Evolutionary conservation across 2,113 vertebrate genomes (phyloP).

Genomic region (Baryphthengus martii): DNA sequence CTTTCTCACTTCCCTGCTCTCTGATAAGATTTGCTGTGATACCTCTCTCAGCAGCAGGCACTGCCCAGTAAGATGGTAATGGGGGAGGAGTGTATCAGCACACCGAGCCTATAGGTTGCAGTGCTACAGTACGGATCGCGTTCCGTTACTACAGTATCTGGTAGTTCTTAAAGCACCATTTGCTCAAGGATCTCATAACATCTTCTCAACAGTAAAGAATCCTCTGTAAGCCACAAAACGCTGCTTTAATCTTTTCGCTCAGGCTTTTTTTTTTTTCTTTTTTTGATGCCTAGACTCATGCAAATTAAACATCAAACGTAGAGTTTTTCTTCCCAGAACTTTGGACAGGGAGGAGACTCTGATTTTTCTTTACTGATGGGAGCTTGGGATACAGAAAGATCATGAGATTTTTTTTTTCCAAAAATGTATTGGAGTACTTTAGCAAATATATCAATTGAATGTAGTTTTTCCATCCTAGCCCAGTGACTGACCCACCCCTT

Average conservation of each 20-base stretch:
- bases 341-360: neutral
- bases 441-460: neutral
- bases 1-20: constrained; percentile 1
- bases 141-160: neutral
- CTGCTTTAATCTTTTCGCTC: neutral
- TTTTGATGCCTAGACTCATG: neutral
- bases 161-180: neutral
- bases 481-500: neutral
- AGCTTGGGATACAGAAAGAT: neutral
- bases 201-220: constrained; percentile 28
- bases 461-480: neutral
- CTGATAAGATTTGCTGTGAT: neutral
- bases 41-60: neutral
- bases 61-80: neutral
- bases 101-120: neutral
- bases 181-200: neutral
- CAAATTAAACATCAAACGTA: neutral
- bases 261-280: neutral
- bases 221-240: constrained; percentile 7
- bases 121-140: neutral
- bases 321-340: neutral
- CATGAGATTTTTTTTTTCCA: neutral
- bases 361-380: neutral
- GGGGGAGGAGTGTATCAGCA: neutral
- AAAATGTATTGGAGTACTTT: neutral